Evolutionary conservation across 2,888 invertebrate species (phyloP), one percentile per base, ranked within the genome.

Genomic region (Netelia melanura): DNA sequence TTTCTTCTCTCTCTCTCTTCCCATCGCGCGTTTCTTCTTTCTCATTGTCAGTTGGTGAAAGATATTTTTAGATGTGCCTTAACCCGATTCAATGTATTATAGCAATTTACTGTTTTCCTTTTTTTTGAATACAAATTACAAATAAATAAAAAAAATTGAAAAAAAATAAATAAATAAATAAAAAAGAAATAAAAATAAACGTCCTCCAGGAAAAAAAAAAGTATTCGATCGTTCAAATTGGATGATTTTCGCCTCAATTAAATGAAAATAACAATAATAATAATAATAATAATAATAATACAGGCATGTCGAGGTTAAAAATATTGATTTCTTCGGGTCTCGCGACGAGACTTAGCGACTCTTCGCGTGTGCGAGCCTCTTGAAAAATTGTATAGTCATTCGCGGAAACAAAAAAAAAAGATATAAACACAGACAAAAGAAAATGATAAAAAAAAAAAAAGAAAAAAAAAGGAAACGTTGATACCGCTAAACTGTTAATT

Each of bases 31-130:
- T 74, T 83, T 68, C 75, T 78, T 87, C 85, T 84, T 85, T 61
- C 83, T 83, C 76, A 86, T 86, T 80, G 82, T 89, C 87, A 89
- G 90, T 91, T 89, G 87, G 90, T 86, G 87, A 89, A 89, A 90
- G 89, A 91, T 93, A 93, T 93, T 93, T 93, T 92, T 93, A 93
- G 93, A 92, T 91, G 91, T 92, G 93, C 92, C 93, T 93, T 92
- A 93, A 92, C 92, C 92, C 93, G 92, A 93, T 93, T 93, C 92
- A 91, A 92, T 90, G 89, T 90, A 91, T 91, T 90, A 88, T 82
- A 67, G 52, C 30, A 80, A 87, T 88, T 91, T 85, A 79, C 82
- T 89, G 89, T 90, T 88, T 91, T 86, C 87, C 88, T 87, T 21
- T 21, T 0, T 17, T 17, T 58, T 21, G 23, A 90, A 90, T 76